A percentile compares a stretch with the other conserved stretches of the same genome.
Conservation (phyloP, 53 echinoderm and acorn worm species). For the Astropecten irregularis region DNA sequence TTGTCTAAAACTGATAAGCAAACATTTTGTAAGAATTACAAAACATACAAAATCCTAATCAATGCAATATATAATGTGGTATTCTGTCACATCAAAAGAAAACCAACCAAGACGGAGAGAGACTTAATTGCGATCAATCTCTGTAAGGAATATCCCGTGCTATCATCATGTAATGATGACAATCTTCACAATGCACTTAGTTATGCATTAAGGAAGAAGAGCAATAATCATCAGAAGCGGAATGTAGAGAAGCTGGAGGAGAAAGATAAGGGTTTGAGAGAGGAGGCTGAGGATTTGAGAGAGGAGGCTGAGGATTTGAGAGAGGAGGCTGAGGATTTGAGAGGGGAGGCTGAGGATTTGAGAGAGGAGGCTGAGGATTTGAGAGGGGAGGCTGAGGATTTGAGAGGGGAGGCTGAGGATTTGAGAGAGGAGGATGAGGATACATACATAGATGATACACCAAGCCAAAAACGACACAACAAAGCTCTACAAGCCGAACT, state of each 20-base stretch:
- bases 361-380: no score
- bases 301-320: no score
- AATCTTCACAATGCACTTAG: constrained; percentile 13
- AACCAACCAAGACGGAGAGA: constrained; percentile 31
- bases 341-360: no score
- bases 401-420: no score
- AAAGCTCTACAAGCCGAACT: constrained; percentile 26
- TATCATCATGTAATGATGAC: constrained; percentile 22
- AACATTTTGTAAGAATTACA: constrained; percentile 30
- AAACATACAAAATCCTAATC: constrained; percentile 12
- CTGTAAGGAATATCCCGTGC: constrained; percentile 14
- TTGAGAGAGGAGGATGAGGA: background rate
- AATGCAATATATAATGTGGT: constrained; percentile 11
- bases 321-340: no score
- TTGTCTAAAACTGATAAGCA: constrained; percentile 24
- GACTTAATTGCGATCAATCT: constrained; percentile 17
- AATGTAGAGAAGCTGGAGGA: constrained; percentile 7
- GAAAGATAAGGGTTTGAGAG: background rate
- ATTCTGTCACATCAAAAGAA: constrained; percentile 18
- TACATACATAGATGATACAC: background rate
- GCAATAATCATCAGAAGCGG: constrained; percentile 18
- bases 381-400: no score
- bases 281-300: background rate
- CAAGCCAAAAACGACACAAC: constrained; percentile 12
- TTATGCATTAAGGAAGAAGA: constrained; percentile 23